Evolutionary conservation across 2,888 invertebrate genomes (phyloP), one percentile per base, ranked within the genome.

Genomic region (Dryococelus australis): DNA sequence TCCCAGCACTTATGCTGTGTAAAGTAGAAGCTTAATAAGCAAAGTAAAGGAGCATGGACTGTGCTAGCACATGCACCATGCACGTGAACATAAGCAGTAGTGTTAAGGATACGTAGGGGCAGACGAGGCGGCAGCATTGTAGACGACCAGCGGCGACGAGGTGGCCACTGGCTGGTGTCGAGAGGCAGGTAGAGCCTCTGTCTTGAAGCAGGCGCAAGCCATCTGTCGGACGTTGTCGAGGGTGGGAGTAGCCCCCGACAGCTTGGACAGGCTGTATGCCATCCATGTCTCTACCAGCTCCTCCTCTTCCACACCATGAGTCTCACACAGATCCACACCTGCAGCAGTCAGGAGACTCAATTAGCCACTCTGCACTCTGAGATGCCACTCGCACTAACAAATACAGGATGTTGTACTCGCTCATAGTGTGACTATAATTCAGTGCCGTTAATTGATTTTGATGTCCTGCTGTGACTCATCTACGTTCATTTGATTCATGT

Each of bases 271-370:
- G 90, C 95, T 95, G 91, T 95, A 97, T 28, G 97, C 96, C 93
- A 96, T 94, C 97, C 97, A 97, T 93, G 95, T 94, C 91, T 96
- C 95, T 86, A 95, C 96, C 90, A 97, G 95, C 90, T 95, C 95
- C 91, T 95, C 95, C 89, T 91, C 91, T 89, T 94, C 94, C 86
- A 96, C 92, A 90, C 94, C 92, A 91, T 96, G 95, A 86, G 93
- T 93, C 89, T 93, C 92, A 91, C 96, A 96, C 89, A 97, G 92
- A 91, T 94, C 95, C 90, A 95, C 93, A 91, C 94, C 94, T 95
- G 89, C 78, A 91, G n/a, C 65, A 65, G n/a, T 0, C 65, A 65
- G 12, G 12, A n/a, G n/a, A 8, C 90, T 86, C 89, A 88, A 88
- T 88, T 87, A 87, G 85, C 89, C 78, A 86, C 89, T 87, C 47